These are phyloP conservation scores for Hypothenemus hampei DNA, from an alignment of 1,140 invertebrate species.

Conservation along the genomic window DNA sequence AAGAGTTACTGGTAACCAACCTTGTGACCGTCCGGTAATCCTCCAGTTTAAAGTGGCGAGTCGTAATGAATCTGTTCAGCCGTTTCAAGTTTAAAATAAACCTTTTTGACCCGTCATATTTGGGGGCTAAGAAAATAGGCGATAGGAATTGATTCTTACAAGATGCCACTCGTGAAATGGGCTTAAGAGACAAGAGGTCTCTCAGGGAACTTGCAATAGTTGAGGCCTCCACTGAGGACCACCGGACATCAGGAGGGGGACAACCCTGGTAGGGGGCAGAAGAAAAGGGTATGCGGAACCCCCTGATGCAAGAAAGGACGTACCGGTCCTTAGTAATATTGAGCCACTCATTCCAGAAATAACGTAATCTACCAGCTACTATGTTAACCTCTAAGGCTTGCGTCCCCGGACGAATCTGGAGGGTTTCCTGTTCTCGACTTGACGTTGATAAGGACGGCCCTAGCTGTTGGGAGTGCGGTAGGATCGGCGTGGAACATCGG, in stretches of 20 bases:
- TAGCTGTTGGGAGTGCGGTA: background rate
- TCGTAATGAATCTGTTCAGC: background rate
- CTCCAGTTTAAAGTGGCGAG: background rate
- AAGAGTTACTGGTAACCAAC: constrained; percentile 21
- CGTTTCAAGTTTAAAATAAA: constrained; percentile 2
- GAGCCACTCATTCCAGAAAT: background rate
- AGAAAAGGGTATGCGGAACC: background rate
- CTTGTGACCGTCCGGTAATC: constrained; percentile 5
- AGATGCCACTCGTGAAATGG: background rate
- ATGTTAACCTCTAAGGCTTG: background rate
- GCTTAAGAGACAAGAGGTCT: background rate
- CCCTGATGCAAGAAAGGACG: background rate
- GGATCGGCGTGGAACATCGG: background rate
- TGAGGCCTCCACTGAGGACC: background rate
- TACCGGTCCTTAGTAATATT: background rate
- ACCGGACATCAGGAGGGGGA: background rate
- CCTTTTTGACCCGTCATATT: background rate
- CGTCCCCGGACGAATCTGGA: background rate
- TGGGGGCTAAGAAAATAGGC: background rate
- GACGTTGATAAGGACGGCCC: background rate
- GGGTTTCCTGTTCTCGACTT: background rate
- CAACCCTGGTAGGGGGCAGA: background rate
- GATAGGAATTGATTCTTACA: background rate
- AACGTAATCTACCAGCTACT: background rate
- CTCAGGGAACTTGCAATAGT: background rate